These are phyloP conservation scores for Tillus elongatus DNA, from an alignment of 2,888 invertebrate genomes.

Conservation along the genomic window DNA sequence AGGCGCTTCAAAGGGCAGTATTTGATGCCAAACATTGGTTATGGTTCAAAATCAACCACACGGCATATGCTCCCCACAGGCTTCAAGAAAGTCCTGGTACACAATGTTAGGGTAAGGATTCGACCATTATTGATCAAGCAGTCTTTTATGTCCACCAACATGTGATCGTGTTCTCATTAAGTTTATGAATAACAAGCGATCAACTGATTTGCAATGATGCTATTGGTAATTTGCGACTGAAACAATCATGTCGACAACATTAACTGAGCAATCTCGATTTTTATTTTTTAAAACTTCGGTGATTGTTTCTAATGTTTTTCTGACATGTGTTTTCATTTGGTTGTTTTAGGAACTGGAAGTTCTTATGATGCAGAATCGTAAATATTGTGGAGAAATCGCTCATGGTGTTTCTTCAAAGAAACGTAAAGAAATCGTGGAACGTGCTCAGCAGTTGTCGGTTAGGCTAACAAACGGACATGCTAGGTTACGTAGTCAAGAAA, in stretches of 20 bases:
- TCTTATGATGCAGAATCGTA: conserved; percentile 97
- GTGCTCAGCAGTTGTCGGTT: conserved; percentile 92
- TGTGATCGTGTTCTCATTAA: too few species aligned
- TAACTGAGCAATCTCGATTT: conserved; percentile 21
- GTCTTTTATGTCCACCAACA: too few species aligned
- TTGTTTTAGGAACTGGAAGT: conserved; percentile 80
- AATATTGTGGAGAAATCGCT: conserved; percentile 96
- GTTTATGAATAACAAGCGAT: background rate
- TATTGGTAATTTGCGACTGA: conserved; percentile 43
- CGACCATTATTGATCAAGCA: too few species aligned
- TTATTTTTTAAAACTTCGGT: background rate
- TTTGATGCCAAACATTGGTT: conserved; percentile 99
- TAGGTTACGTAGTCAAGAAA: conserved; percentile 94
- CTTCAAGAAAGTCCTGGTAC: conserved; percentile 89
- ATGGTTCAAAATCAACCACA: conserved; percentile 90
- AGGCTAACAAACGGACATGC: conserved; percentile 94
- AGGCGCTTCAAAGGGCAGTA: conserved; percentile 99
- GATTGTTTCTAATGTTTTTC: conserved; percentile 7
- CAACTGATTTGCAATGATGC: conserved; percentile 32
- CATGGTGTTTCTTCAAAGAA: conserved; percentile 98
- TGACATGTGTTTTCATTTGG: conserved; percentile 9
- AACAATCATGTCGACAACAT: conserved; percentile 32
- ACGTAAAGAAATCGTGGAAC: conserved; percentile 89
- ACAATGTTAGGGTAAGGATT: conserved; percentile 65
- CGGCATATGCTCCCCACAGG: conserved; percentile 97